Percentiles rank a stretch among this genome's conserved stretches.
Evolutionary conservation across 2,113 vertebrate genomes (phyloP).

Genomic region (Galemys pyrenaicus): DNA sequence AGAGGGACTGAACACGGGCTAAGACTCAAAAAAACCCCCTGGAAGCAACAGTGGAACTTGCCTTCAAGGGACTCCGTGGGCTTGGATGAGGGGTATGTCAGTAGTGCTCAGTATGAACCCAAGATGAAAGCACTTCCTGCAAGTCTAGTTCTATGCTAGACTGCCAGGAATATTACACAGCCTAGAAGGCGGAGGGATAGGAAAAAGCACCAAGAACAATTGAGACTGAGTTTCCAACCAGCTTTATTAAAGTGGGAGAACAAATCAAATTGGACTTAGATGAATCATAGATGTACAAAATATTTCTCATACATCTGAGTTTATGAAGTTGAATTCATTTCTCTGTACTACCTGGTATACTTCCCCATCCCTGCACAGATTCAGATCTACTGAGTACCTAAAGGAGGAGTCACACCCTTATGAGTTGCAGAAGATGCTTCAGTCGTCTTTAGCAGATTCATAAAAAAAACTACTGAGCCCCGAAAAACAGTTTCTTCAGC

Average conservation of each 20-base stretch:
- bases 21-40: neutral
- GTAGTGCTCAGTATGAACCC: neutral
- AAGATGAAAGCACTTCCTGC: neutral
- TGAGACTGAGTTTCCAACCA: neutral
- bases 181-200: neutral
- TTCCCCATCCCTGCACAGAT: neutral
- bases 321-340: constrained; percentile 24
- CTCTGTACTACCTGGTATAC: neutral
- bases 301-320: neutral
- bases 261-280: constrained; percentile 6
- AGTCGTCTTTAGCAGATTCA: constrained; percentile 8
- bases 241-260: neutral
- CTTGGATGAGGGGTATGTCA: neutral
- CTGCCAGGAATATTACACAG: neutral
- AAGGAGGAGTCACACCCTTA: neutral
- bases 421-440: neutral
- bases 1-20: neutral
- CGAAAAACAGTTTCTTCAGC: neutral
- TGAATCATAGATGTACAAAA: constrained; percentile 43
- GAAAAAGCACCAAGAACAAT: neutral
- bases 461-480: constrained; percentile 12
- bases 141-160: neutral
- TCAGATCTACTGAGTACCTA: neutral
- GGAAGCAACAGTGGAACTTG: neutral
- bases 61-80: neutral